Evolutionary conservation across 1,140 invertebrate genomes (phyloP).

Genomic region (Globodera ellingtonae): DNA sequence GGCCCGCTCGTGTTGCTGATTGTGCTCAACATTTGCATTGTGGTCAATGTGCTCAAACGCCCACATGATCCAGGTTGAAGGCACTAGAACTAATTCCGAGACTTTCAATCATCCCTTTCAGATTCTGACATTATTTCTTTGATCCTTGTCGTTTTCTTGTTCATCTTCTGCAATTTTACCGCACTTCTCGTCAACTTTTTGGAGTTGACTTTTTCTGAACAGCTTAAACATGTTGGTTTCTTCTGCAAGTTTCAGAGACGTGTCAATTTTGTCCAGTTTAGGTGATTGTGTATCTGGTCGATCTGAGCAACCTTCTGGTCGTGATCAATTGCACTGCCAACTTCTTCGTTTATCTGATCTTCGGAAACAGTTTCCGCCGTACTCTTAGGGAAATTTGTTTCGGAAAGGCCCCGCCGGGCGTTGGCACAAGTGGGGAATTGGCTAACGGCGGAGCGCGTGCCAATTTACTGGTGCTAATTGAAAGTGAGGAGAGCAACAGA

Average conservation of each 20-base stretch:
- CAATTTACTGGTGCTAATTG: not conserved
- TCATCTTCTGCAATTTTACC: conserved; percentile 65
- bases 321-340: conserved; percentile 64
- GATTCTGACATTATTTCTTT: conserved; percentile 62
- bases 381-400: conserved; percentile 50
- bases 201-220: conserved; percentile 60
- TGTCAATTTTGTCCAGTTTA: not conserved
- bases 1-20: conserved; percentile 62
- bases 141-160: conserved; percentile 63
- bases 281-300: conserved; percentile 62
- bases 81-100: not conserved
- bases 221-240: conserved; percentile 46
- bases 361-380: conserved; percentile 56
- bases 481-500: not conserved
- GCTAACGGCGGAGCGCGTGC: conserved; percentile 2
- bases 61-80: conserved; percentile 15
- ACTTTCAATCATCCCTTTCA: not conserved
- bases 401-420: conserved; percentile 28
- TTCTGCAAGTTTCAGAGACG: not conserved
- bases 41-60: conserved; percentile 53
- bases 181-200: conserved; percentile 64
- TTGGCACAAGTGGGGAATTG: not conserved
- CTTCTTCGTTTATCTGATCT: conserved; percentile 63
- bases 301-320: conserved; percentile 62
- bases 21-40: conserved; percentile 62